Percentiles rank a stretch among this genome's conserved stretches.
phyloP scores from a whole-genome alignment of 2,113 vertebrate genomes.

The Macheiramphus alcinus region DNA sequence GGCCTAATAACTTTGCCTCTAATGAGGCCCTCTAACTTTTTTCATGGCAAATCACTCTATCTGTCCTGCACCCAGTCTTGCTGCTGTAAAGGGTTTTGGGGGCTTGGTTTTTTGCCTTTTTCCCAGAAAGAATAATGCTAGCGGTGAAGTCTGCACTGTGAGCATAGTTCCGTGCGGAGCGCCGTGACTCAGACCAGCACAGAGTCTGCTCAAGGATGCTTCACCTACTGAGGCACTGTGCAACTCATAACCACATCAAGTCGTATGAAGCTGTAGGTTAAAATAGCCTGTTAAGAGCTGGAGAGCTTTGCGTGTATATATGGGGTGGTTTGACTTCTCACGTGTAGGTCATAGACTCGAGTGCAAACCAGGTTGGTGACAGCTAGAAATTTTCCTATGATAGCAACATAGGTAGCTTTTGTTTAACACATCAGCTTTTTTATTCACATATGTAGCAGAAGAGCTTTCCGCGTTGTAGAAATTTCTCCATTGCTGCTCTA shows the following conservation, averaged over 20 bases:
- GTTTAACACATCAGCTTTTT: neutral
- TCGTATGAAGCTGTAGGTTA: neutral
- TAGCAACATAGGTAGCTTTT: neutral
- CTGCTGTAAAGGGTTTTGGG: neutral
- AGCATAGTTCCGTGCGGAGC: neutral
- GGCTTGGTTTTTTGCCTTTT: neutral
- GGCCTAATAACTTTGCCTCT: conserved; percentile 60
- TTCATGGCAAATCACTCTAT: conserved; percentile 7
- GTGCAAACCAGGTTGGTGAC: neutral
- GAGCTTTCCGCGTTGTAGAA: neutral
- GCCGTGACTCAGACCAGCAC: neutral
- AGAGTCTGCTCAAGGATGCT: neutral
- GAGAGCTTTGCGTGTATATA: neutral
- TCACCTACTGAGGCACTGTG: neutral
- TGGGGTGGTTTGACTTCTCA: neutral
- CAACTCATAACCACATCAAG: neutral
- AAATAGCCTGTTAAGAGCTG: neutral
- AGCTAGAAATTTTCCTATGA: neutral
- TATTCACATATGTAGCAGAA: neutral
- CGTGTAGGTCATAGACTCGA: neutral
- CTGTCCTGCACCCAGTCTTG: neutral
- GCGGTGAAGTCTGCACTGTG: neutral
- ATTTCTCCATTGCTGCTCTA: neutral
- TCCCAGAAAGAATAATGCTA: neutral
- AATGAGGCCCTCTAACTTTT: conserved; percentile 46